Percentiles rank a stretch among this genome's conserved stretches.
These are phyloP conservation scores for Mionectes macconnelli DNA, from an alignment of 2,113 vertebrate species.

Conservation along the genomic window DNA sequence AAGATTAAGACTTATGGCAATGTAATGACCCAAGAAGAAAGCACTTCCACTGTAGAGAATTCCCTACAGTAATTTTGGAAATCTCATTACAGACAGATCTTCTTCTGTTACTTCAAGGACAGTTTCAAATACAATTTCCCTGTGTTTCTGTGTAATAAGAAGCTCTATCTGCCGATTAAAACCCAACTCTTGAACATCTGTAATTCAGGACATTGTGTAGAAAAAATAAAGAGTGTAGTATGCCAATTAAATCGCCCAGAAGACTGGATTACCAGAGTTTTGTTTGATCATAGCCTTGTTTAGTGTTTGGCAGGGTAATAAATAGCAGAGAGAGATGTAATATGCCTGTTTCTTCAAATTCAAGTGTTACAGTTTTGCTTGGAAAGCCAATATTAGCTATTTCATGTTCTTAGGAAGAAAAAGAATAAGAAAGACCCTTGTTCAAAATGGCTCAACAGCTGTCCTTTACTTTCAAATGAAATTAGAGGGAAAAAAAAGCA, in stretches of 20 bases:
- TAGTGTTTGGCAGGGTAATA: slow-evolving; percentile 50
- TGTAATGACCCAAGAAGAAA: slow-evolving; percentile 67
- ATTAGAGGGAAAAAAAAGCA: background rate
- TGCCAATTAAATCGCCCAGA: slow-evolving; percentile 51
- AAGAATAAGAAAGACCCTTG: background rate
- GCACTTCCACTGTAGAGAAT: slow-evolving; percentile 58
- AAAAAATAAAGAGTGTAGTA: slow-evolving; percentile 17
- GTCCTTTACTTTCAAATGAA: background rate
- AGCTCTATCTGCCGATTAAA: slow-evolving; percentile 14
- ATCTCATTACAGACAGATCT: slow-evolving; percentile 61
- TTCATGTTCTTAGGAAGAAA: background rate
- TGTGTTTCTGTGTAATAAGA: slow-evolving; percentile 32
- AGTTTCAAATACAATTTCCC: slow-evolving; percentile 49
- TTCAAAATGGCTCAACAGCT: slow-evolving; percentile 6
- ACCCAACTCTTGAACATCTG: background rate
- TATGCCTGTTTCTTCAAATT: slow-evolving; percentile 30
- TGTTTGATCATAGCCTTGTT: slow-evolving; percentile 44
- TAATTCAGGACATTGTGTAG: slow-evolving; percentile 1
- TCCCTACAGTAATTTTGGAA: slow-evolving; percentile 67
- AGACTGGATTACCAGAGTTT: slow-evolving; percentile 35
- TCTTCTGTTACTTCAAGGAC: slow-evolving; percentile 65
- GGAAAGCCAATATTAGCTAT: slow-evolving; percentile 10
- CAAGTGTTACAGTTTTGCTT: slow-evolving; percentile 27
- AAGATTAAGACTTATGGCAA: slow-evolving; percentile 68
- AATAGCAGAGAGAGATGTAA: slow-evolving; percentile 23